Conservation (phyloP, 2,888 invertebrate genomes). For the Hydriomena furcata region DNA sequence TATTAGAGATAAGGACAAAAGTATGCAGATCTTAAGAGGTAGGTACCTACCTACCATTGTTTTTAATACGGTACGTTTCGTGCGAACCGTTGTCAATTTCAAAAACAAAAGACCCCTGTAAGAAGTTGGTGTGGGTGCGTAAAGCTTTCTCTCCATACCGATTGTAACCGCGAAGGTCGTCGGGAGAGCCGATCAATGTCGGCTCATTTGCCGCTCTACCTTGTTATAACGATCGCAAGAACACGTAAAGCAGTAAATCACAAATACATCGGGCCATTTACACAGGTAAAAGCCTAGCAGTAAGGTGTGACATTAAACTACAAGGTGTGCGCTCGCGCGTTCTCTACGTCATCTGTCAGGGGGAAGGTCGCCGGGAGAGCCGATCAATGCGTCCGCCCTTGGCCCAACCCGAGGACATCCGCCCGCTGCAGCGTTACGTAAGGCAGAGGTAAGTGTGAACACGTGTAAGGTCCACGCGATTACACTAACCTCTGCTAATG, state of each 20-base stretch:
- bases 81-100: background rate
- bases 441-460: too few relatives aligned
- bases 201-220: slow-evolving; percentile 5
- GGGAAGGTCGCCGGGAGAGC: slow-evolving; percentile 41
- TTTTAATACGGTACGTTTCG: too few relatives aligned
- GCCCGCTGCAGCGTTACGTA: slow-evolving; percentile 68
- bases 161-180: slow-evolving; percentile 3
- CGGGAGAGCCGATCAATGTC: slow-evolving; percentile 15
- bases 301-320: background rate
- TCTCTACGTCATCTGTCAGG: slow-evolving; percentile 33
- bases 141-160: background rate
- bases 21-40: too few relatives aligned
- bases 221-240: background rate
- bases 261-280: too few relatives aligned
- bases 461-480: slow-evolving; percentile 24
- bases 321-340: slow-evolving; percentile 46
- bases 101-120: background rate
- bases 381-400: slow-evolving; percentile 75
- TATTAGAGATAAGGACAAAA: too few relatives aligned
- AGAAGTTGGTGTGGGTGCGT: background rate
- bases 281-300: background rate
- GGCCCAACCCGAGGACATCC: slow-evolving; percentile 64
- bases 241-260: background rate
- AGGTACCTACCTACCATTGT: too few relatives aligned
- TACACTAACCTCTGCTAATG: slow-evolving; percentile 22